phyloP scores from a whole-genome alignment of 2,113 vertebrate genomes.

The Colaptes auratus region DNA sequence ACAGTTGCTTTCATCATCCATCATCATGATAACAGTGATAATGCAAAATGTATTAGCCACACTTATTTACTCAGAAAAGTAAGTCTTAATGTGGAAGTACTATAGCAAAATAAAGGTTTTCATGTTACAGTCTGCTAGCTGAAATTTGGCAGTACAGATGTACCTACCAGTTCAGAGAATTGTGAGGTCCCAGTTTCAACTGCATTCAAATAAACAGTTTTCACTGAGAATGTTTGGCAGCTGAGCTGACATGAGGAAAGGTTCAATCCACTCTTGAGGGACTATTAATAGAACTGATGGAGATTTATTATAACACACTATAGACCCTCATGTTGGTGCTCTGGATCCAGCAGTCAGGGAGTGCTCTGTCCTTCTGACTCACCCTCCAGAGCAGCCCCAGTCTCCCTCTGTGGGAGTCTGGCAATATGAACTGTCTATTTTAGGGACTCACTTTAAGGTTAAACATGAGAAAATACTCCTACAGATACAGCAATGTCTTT shows the following conservation, averaged over 20 bases:
- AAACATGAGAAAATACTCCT: conserved; percentile 21
- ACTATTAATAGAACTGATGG: not conserved
- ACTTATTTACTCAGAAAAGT: not conserved
- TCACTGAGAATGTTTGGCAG: not conserved
- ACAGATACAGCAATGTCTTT: not conserved
- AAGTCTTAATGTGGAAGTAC: not conserved
- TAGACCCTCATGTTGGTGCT: not conserved
- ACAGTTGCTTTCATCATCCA: not conserved
- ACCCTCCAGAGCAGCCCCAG: not conserved
- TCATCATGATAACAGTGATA: not conserved
- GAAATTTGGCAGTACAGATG: not conserved
- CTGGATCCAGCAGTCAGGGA: not conserved
- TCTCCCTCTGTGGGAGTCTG: conserved; percentile 5
- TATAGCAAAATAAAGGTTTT: not conserved
- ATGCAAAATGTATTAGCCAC: not conserved
- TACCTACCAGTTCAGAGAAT: not conserved
- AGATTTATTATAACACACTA: rapidly evolving
- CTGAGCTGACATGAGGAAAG: not conserved
- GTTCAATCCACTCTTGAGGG: not conserved
- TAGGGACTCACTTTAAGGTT: not conserved
- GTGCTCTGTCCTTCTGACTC: not conserved
- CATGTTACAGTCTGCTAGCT: not conserved
- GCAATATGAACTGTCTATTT: conserved; percentile 3
- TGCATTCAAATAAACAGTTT: not conserved
- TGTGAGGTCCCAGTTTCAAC: not conserved